These are phyloP conservation scores for Xylocopa sonorina DNA, from an alignment of 1,140 invertebrate species.

Conservation along the genomic window DNA sequence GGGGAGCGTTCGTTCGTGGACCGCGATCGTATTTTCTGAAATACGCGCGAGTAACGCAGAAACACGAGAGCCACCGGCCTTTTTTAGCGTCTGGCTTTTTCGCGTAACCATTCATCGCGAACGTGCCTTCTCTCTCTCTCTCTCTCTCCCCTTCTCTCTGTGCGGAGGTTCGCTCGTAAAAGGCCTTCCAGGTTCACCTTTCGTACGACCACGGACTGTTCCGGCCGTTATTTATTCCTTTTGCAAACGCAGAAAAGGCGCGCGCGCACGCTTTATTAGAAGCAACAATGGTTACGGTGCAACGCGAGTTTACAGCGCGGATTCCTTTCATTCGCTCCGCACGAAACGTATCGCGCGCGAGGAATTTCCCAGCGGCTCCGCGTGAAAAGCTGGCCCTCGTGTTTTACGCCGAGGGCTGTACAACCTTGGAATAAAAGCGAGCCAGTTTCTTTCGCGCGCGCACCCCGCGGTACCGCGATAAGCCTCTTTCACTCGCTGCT, in stretches of 20 bases:
- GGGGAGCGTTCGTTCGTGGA: not conserved
- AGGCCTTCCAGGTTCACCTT: not conserved
- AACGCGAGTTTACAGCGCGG: conserved; percentile 11
- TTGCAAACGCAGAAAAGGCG: conserved; percentile 21
- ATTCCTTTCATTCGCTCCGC: conserved; percentile 34
- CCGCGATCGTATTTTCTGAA: conserved; percentile 1
- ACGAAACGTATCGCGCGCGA: conserved; percentile 28
- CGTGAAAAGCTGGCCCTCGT: not conserved
- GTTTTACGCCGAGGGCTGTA: not conserved
- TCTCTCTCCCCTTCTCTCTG: too few species aligned
- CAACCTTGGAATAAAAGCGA: conserved; percentile 32
- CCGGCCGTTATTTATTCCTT: conserved; percentile 36
- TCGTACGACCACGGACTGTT: not conserved
- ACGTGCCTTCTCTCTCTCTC: not conserved
- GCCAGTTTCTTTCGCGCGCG: not conserved
- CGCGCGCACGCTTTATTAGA: conserved; percentile 33
- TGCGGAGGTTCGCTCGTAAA: conserved; percentile 33
- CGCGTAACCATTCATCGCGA: conserved; percentile 38
- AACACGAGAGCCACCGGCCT: not conserved
- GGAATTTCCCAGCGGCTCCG: conserved; percentile 21
- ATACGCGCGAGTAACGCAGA: not conserved
- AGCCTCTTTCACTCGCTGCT: not conserved
- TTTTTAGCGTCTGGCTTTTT: conserved; percentile 34
- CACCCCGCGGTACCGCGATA: not conserved
- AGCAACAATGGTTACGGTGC: conserved; percentile 10